These are phyloP conservation scores for Leptinotarsa peninsularis DNA, from an alignment of 2,888 invertebrate genomes.

Conservation along the genomic window DNA sequence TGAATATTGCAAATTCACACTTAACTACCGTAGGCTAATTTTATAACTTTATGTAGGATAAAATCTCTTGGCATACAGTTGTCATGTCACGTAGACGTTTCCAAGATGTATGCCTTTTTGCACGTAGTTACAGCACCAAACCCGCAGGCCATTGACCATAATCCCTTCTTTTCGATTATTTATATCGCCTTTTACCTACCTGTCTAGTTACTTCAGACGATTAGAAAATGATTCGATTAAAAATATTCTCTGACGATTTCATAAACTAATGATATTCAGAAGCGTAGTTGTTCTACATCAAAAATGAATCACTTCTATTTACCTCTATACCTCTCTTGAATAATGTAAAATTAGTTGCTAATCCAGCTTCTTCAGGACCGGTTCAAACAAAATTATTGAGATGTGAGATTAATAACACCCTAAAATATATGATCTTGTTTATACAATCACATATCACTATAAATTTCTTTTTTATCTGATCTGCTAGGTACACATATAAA, in stretches of 20 bases:
- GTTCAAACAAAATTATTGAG: not conserved
- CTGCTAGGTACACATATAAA: too few species aligned
- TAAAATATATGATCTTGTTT: too few species aligned
- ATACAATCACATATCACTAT: too few species aligned
- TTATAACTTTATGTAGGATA: constrained; percentile 1
- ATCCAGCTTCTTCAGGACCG: not conserved
- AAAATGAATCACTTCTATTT: not conserved
- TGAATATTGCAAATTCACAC: not conserved
- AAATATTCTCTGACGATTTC: too few species aligned
- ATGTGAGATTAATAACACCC: too few species aligned
- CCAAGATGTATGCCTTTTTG: constrained; percentile 11
- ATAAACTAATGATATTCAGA: too few species aligned
- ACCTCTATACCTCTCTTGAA: not conserved
- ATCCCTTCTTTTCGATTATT: not conserved
- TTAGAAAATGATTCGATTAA: too few species aligned
- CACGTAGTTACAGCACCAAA: not conserved
- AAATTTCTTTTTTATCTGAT: too few species aligned
- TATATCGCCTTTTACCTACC: not conserved
- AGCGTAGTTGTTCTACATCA: not conserved
- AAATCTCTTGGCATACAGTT: not conserved
- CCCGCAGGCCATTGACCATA: not conserved
- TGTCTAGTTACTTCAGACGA: not conserved
- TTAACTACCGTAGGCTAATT: not conserved
- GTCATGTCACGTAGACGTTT: not conserved
- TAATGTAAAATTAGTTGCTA: not conserved